These are phyloP conservation scores for Tanypteryx hageni DNA, from an alignment of 2,888 invertebrate genomes.

Conservation along the genomic window DNA sequence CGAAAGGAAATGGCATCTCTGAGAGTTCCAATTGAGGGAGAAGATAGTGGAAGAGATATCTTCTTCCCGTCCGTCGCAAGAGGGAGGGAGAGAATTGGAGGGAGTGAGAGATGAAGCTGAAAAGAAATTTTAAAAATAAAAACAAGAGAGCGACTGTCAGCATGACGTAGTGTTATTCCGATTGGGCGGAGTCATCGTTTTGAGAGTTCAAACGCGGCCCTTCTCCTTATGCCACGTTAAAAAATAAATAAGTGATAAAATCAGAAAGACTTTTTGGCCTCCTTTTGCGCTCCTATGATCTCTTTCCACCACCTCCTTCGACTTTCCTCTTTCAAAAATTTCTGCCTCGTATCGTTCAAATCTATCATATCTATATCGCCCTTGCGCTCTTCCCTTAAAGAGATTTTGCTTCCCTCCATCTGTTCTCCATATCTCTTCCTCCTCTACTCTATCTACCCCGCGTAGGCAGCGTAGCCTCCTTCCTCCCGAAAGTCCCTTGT, in stretches of 20 bases:
- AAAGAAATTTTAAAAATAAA: not conserved
- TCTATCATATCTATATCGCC: not conserved
- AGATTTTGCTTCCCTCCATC: not conserved
- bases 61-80: not conserved
- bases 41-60: constrained; percentile 31
- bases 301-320: not conserved
- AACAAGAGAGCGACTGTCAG: constrained; percentile 10
- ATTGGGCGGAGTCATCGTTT: not conserved
- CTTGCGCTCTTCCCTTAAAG: not conserved
- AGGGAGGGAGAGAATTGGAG: not conserved
- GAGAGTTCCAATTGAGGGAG: constrained; percentile 24
- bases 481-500: not conserved
- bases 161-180: constrained; percentile 7
- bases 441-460: not conserved
- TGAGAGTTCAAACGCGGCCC: not conserved
- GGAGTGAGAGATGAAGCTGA: not conserved
- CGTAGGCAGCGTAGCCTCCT: not conserved
- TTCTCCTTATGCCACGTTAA: not conserved
- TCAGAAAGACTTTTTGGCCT: not conserved
- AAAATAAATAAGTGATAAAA: not conserved
- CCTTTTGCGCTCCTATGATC: not conserved
- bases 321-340: not conserved
- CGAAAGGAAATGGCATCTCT: constrained; percentile 49
- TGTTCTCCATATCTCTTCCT: not conserved
- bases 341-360: not conserved